phyloP scores from a whole-genome alignment of 53 echinoderm and acorn worm genomes.

The Pentamera pediparva region DNA sequence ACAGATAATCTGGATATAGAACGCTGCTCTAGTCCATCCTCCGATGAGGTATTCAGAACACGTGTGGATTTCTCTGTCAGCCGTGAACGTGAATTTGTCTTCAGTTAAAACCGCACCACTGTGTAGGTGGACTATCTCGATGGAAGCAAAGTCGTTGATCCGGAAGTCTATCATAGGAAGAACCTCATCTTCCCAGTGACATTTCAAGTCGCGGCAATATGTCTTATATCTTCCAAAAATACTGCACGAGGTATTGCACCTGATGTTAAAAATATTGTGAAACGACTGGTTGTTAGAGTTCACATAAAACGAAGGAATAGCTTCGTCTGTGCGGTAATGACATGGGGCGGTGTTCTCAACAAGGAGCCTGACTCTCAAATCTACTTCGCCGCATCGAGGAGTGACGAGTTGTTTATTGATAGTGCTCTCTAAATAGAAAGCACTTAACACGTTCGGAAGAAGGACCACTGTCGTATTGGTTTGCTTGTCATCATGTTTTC shows the following conservation, averaged over 20 bases:
- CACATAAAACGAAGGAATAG: too few relatives aligned
- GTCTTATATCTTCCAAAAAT: too few relatives aligned
- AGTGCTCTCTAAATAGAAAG: not conserved
- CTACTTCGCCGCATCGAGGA: too few relatives aligned
- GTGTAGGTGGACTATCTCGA: not conserved
- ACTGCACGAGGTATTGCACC: too few relatives aligned
- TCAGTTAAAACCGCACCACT: not conserved
- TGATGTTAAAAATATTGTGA: too few relatives aligned
- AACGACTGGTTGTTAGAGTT: too few relatives aligned
- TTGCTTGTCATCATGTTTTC: not conserved
- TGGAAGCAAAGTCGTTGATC: not conserved
- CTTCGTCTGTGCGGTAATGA: too few relatives aligned
- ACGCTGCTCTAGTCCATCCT: not conserved
- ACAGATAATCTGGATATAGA: not conserved
- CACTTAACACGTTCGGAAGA: not conserved
- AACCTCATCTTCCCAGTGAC: conserved; percentile 20
- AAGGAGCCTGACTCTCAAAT: too few relatives aligned
- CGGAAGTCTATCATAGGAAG: conserved; percentile 2
- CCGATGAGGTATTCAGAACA: conserved; percentile 20
- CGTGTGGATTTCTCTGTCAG: not conserved
- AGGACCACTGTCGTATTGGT: not conserved
- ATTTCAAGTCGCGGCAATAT: too few relatives aligned
- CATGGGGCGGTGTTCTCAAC: too few relatives aligned
- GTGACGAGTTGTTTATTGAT: not conserved
- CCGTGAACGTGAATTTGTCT: not conserved